Base-by-base conservation (phyloP, 2,888 invertebrate species). In the Caenorhabditis doughertyi region DNA sequence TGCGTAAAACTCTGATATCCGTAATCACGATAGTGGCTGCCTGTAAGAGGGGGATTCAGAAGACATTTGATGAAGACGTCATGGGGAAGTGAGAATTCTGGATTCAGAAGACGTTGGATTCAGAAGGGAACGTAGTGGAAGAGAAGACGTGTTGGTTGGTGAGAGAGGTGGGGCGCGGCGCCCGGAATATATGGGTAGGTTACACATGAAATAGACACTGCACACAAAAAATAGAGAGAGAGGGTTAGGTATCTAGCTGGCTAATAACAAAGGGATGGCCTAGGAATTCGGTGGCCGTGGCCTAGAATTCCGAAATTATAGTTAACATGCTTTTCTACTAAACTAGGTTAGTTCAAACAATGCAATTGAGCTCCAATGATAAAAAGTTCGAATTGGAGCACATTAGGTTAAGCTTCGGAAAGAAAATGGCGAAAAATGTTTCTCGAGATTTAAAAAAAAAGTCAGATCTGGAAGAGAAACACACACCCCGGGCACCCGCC, bases 1-100 rank as follows among this genome's bases (percentile, higher is more conserved):
- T 88, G 89, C 62, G 85, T 84, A 80, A 89, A 87, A 79, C 87
- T 88, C 81, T 89, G 89, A 77, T 87, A 89, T 71, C 89, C 89
- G 76, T 88, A 89, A 71, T 86, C 84, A 70, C 86, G 86, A 58
- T 72, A 73, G 49, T 68, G 77, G 35, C 39, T 58, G 42, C 84
- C 84, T 84, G 67, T 44, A 79, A 65, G 21, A 49, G 29, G 21
- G 18, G 32, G n/a, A 5, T 11, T 11, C 21, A 47, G 47, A 47
- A 8, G 51, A 25, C 51, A 3, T 21, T 13, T 9, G 25, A 25
- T 23, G 64, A 64, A 64, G 64, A 42, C 29, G 51, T 18, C 21
- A 5, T 4, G 16, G n/a, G n/a, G n/a, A n/a, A n/a, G n/a, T 51
- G 42, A 16, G 47, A 9, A 47, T 47, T 64, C n/a, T n/a, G n/a